Evolutionary conservation across 2,113 vertebrate species (phyloP).

Genomic region (Benitochromis conjunctus): DNA sequence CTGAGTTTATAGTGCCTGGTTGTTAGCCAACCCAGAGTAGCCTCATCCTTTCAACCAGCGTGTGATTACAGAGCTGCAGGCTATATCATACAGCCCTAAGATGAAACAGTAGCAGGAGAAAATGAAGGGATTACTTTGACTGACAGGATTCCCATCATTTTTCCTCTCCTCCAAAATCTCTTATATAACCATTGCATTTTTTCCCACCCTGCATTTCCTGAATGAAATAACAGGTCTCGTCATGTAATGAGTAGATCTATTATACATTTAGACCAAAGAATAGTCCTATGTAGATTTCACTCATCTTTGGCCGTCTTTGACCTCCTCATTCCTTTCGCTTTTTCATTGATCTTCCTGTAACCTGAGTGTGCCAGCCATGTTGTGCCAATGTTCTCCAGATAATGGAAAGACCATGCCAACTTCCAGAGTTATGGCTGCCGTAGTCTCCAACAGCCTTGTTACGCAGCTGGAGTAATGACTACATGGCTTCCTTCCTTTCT

Average conservation of each 20-base stretch:
- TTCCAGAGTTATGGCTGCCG: constrained; percentile 62
- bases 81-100: constrained; percentile 25
- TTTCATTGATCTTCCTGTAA: neutral
- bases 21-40: constrained; percentile 23
- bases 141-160: constrained; percentile 45
- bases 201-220: neutral
- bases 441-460: constrained; percentile 61
- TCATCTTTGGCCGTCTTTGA: neutral
- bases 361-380: constrained; percentile 26
- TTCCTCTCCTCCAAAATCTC: constrained; percentile 2
- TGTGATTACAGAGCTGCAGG: constrained; percentile 50
- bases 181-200: constrained; percentile 40
- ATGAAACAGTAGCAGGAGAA: constrained; percentile 56
- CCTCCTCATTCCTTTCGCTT: neutral
- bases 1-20: constrained; percentile 39
- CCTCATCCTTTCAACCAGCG: constrained; percentile 40
- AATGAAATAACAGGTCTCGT: constrained; percentile 50
- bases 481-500: constrained; percentile 6
- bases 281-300: neutral
- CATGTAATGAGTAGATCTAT: constrained; percentile 27
- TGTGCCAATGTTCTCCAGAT: constrained; percentile 64
- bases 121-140: constrained; percentile 65
- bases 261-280: constrained; percentile 33
- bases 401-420: constrained; percentile 48
- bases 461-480: constrained; percentile 62